Conservation (phyloP, 1,140 invertebrate species). For the Frieseomelitta varia region DNA sequence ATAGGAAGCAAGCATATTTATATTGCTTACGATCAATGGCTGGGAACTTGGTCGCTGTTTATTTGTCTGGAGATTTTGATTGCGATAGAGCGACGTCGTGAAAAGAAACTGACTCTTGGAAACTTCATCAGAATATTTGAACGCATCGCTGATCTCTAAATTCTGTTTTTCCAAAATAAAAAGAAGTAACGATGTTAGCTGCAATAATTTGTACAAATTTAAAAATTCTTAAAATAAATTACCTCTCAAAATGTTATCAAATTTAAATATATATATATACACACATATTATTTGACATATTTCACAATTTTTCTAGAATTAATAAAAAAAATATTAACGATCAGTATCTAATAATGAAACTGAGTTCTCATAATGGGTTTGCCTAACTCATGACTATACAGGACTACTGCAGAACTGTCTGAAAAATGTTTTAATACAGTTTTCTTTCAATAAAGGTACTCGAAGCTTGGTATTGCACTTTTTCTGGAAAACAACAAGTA, state of each 20-base stretch:
- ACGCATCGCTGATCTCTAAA: neutral
- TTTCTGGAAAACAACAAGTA: neutral
- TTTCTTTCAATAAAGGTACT: neutral
- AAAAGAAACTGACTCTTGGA: neutral
- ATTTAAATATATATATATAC: neutral
- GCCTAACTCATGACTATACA: neutral
- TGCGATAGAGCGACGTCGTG: neutral
- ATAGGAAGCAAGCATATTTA: slow-evolving; percentile 22
- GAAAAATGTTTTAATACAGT: neutral
- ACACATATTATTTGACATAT: neutral
- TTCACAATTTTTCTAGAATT: neutral
- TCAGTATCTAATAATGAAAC: neutral
- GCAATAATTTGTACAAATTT: neutral
- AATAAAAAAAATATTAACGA: neutral
- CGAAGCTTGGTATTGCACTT: too few relatives aligned
- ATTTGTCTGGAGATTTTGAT: neutral
- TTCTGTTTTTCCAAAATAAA: neutral
- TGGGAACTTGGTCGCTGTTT: neutral
- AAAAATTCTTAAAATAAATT: neutral
- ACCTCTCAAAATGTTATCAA: neutral
- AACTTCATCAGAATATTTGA: too few relatives aligned
- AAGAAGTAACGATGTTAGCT: neutral
- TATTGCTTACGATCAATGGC: slow-evolving; percentile 11
- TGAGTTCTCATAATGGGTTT: neutral
- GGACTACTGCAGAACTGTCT: neutral